Evolutionary conservation across 2,797 vertebrate genomes (phyloP), one percentile per base, ranked within the genome.

Genomic region (Tachyglossus aculeatus): DNA sequence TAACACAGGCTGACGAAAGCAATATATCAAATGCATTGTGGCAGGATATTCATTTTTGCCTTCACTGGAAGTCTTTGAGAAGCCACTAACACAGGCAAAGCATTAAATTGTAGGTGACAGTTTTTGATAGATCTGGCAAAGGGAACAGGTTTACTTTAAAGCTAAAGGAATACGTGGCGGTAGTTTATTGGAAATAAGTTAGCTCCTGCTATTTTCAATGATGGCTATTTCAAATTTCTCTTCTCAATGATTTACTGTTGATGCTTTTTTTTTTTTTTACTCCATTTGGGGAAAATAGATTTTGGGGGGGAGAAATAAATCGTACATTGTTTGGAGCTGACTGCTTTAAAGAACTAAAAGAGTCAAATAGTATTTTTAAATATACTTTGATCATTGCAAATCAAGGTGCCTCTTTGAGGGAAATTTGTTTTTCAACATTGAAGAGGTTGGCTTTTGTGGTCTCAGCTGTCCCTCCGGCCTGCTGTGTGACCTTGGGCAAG

Each of bases 101-200:
- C 0, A 43, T 67, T 82, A 65, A 82, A 87, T 79, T 80, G 33
- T 29, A 77, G 67, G 51, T 83, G 72, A 82, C 72, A 81, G 50
- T 37, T 71, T 78, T 74, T 81, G 83, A 88, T 55, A 81, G 60
- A 72, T 85, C 78, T 88, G 67, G 77, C 80, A 87, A 27, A 15
- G 25, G 57, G 58, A 84, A 70, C 9, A 41, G 6, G 31, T 81
- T 85, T 85, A 59, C 43, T 89, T 89, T 67, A 70, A 78, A 76
- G 53, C 8, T 71, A 62, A 77, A 59, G 10, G 24, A 27, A 64
- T 21, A 56, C 62, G 58, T 48, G 27, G 51, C 48, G 27, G 52
- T 24, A 31, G 18, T 53, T 67, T 43, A 31, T 55, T 82, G 76
- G 50, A 27, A 38, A 25, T 19, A 58, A 60, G 36, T 48, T 37